Conservation (phyloP, 2,113 vertebrate genomes). For the Ancistrus triradiatus region DNA sequence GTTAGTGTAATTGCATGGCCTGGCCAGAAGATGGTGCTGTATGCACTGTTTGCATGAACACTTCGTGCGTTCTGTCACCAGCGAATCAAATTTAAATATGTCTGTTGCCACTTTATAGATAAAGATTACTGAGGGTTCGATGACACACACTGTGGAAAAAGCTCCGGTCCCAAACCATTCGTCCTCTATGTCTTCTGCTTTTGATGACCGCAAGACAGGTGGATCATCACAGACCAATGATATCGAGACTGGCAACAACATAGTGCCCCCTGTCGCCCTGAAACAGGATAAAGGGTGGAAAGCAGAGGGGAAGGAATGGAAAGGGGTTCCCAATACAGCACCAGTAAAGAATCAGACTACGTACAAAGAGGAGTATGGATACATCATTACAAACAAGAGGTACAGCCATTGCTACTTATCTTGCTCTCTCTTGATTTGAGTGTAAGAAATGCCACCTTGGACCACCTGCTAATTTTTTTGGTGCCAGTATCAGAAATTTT, state of each 20-base stretch:
- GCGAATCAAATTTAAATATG: neutral
- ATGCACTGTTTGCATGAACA: neutral
- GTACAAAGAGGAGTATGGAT: conserved; percentile 73
- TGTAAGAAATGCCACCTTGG: too few species aligned
- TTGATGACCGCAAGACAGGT: neutral
- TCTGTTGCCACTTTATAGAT: neutral
- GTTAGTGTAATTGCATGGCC: neutral
- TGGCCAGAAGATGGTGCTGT: conserved; percentile 29
- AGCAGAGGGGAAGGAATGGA: conserved; percentile 26
- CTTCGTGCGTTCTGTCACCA: neutral
- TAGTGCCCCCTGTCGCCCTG: neutral
- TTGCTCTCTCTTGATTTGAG: neutral
- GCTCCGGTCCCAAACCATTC: conserved; percentile 21
- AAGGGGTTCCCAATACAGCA: conserved; percentile 16
- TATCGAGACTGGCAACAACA: conserved; percentile 15
- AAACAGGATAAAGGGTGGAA: conserved; percentile 31
- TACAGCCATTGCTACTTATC: conserved; percentile 46
- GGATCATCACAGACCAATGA: conserved; percentile 3
- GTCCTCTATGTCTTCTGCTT: conserved; percentile 10
- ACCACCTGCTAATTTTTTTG: too few species aligned
- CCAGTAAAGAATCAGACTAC: conserved; percentile 24
- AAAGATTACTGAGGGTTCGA: conserved; percentile 58
- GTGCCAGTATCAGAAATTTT: too few species aligned
- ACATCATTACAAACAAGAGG: conserved; percentile 86
- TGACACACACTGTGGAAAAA: conserved; percentile 53